A percentile compares a stretch with the other conserved stretches of the same genome.
phyloP scores from a whole-genome alignment of 2,797 vertebrate genomes.

The Florisuga fusca region DNA sequence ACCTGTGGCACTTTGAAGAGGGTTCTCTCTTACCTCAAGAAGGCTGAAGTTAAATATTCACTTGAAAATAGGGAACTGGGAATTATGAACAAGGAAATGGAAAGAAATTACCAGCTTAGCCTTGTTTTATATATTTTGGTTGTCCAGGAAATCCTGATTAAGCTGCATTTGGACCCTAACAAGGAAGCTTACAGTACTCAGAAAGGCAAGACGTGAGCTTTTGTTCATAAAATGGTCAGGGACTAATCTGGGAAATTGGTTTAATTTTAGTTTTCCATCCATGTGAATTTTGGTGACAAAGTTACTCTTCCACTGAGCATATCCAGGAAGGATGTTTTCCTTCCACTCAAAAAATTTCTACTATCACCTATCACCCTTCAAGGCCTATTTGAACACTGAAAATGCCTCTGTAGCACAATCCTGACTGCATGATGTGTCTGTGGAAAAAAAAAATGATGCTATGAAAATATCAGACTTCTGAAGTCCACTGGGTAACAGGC shows the following conservation, averaged over 20 bases:
- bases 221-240: neutral
- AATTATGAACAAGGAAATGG: neutral
- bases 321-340: neutral
- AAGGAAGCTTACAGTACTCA: neutral
- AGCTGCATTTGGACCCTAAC: neutral
- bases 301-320: neutral
- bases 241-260: neutral
- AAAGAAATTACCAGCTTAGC: neutral
- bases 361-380: neutral
- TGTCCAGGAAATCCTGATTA: slow-evolving; percentile 27
- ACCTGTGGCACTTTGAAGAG: neutral
- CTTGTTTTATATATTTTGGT: neutral
- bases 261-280: neutral
- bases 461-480: neutral
- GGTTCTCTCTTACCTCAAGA: neutral
- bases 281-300: neutral
- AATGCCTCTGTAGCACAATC: neutral
- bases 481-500: neutral
- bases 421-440: neutral
- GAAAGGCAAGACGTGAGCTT: neutral
- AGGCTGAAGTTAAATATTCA: slow-evolving; percentile 24
- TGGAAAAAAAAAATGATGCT: neutral
- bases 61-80: slow-evolving; percentile 7
- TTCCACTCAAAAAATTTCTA: neutral
- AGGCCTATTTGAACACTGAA: neutral